These are phyloP conservation scores for Epinotia bilunana DNA, from an alignment of 2,888 invertebrate species.

Conservation along the genomic window DNA sequence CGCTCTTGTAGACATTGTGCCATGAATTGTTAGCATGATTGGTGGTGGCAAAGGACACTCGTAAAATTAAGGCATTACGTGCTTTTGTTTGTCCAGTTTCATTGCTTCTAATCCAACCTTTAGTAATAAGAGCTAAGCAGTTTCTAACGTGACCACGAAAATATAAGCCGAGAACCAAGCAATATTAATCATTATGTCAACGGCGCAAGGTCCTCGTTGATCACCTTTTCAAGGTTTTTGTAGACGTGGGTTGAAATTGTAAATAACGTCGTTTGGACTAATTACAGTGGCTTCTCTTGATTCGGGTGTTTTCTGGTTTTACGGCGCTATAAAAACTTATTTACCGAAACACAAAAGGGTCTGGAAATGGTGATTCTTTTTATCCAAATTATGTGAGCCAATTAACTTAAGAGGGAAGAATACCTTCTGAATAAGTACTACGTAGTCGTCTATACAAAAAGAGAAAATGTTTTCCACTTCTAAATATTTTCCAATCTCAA, in stretches of 20 bases:
- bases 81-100: conserved; percentile 26
- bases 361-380: neutral
- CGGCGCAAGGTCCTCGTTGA: neutral
- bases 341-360: conserved; percentile 12
- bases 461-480: too few species aligned
- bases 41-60: conserved; percentile 19
- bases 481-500: too few species aligned
- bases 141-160: conserved; percentile 16
- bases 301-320: conserved; percentile 23
- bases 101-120: conserved; percentile 29
- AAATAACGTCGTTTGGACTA: conserved; percentile 32
- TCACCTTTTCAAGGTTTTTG: neutral
- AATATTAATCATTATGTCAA: conserved; percentile 9
- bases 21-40: conserved; percentile 5
- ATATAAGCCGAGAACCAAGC: neutral
- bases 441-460: too few species aligned
- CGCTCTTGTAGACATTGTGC: neutral
- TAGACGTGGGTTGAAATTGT: conserved; percentile 32
- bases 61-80: conserved; percentile 20
- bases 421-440: too few species aligned
- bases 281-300: conserved; percentile 17
- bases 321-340: conserved; percentile 23
- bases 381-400: neutral
- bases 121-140: conserved; percentile 25
- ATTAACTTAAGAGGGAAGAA: too few species aligned